Evolutionary conservation across 1,140 invertebrate genomes (phyloP).

Genomic region (Chlorops oryzae): DNA sequence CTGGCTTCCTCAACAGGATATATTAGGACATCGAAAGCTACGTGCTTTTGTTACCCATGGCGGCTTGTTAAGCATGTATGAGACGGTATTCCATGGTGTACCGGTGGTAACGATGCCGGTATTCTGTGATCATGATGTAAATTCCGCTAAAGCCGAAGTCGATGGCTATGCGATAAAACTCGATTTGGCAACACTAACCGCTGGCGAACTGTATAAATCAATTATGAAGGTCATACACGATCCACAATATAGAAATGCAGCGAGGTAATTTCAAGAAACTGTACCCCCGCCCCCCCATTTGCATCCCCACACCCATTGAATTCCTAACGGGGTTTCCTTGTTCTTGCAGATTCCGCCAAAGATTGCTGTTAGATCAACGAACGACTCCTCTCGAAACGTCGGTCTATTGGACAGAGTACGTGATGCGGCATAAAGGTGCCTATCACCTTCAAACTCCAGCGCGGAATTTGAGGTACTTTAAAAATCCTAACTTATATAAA

Average conservation of each 20-base stretch:
- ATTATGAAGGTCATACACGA: slow-evolving; percentile 50
- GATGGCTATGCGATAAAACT: slow-evolving; percentile 54
- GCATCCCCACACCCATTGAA: too few relatives aligned
- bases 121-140: slow-evolving; percentile 68
- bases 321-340: slow-evolving; percentile 1
- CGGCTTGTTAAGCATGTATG: slow-evolving; percentile 69
- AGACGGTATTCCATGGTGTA: slow-evolving; percentile 68
- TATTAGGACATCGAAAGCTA: slow-evolving; percentile 66
- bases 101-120: slow-evolving; percentile 65
- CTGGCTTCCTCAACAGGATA: slow-evolving; percentile 75
- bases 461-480: slow-evolving; percentile 54
- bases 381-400: slow-evolving; percentile 59
- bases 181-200: slow-evolving; percentile 43
- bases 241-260: slow-evolving; percentile 43
- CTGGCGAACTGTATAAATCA: slow-evolving; percentile 43
- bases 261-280: slow-evolving; percentile 23
- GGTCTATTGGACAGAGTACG: slow-evolving; percentile 67
- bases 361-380: slow-evolving; percentile 58
- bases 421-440: slow-evolving; percentile 61
- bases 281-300: too few relatives aligned
- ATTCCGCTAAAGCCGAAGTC: slow-evolving; percentile 60
- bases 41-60: slow-evolving; percentile 73
- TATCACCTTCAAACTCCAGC: slow-evolving; percentile 58
- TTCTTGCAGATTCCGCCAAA: slow-evolving; percentile 47
- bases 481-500: too few relatives aligned